Evolutionary conservation across 2,888 invertebrate genomes (phyloP), one percentile per base, ranked within the genome.

Genomic region (Ypsolopha scabrella): DNA sequence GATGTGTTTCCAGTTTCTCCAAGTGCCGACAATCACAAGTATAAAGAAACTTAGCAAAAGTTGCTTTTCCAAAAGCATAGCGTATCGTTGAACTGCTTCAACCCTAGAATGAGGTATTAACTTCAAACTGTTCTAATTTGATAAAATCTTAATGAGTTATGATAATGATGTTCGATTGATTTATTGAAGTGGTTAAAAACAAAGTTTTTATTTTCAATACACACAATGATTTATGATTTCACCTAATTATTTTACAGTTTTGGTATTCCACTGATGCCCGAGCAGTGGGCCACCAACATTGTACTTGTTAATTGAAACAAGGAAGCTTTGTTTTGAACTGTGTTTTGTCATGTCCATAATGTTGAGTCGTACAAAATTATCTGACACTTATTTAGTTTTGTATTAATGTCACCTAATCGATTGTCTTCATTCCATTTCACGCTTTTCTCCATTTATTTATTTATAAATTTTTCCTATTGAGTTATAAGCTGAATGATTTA

Each of bases 191-290:
- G 35, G 33, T 34, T 34, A 37, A 37, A 11, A n/a, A 47, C 13
- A 47, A 37, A 36, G 33, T 14, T 47, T 37, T 37, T 37, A 14
- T 13, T 47, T 38, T 47, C 9, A 6, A 36, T 13, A 47, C 36
- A 36, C 7, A 14, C 47, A 54, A 38, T 55, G 51, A 51, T 55
- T n/a, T 49, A 35, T 48, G n/a, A 50, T 44, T 53, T 24, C 24
- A 24, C 24, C 24, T 24, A 24, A 24, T 24, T 24, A 3, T 24
- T 24, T 24, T 53, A 46, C 45, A 54, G 13, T 61, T 62, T 58
- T 66, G 58, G 60, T 53, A 54, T 64, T 57, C 61, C 67, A 68
- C 62, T 69, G 78, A 54, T 58, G 73, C 77, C 78, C 80, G 79
- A 77, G 69, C 77, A 62, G 65, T 74, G 68, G 61, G 60, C 58